Percentiles rank a stretch among this genome's conserved stretches.
phyloP scores from a whole-genome alignment of 2,888 invertebrate genomes.

The Zhengitettix transpicula region DNA sequence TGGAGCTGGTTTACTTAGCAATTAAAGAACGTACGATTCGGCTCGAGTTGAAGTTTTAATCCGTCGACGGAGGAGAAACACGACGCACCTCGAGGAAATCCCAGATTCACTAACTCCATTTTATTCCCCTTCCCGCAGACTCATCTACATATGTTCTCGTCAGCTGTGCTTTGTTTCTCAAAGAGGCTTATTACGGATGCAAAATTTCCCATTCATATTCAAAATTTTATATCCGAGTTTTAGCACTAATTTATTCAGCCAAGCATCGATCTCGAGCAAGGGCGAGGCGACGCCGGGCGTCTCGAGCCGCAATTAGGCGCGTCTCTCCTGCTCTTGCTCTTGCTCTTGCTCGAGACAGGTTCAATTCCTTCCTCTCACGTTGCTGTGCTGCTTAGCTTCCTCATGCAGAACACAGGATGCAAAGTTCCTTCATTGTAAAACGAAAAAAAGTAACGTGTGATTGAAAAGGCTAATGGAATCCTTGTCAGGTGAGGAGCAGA shows the following conservation, averaged over 20 bases:
- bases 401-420: too few species aligned
- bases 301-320: background rate
- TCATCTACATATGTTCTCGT: conserved; percentile 44
- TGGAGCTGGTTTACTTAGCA: background rate
- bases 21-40: background rate
- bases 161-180: conserved; percentile 37
- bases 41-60: conserved; percentile 2
- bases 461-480: too few species aligned
- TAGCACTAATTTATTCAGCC: conserved; percentile 60
- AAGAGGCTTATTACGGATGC: conserved; percentile 66
- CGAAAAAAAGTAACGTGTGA: too few species aligned
- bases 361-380: too few species aligned
- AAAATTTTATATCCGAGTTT: conserved; percentile 68
- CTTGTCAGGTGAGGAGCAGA: too few species aligned
- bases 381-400: too few species aligned
- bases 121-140: background rate
- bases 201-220: conserved; percentile 80
- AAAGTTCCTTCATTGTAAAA: too few species aligned
- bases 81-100: background rate
- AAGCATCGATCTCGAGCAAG: background rate
- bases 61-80: background rate
- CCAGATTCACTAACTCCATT: background rate
- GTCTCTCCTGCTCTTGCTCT: too few species aligned
- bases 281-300: background rate
- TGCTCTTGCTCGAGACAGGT: too few species aligned